Evolutionary conservation across 92 coral and sea anemone genomes (phyloP).

Genomic region (Epizoanthus ramosus): DNA sequence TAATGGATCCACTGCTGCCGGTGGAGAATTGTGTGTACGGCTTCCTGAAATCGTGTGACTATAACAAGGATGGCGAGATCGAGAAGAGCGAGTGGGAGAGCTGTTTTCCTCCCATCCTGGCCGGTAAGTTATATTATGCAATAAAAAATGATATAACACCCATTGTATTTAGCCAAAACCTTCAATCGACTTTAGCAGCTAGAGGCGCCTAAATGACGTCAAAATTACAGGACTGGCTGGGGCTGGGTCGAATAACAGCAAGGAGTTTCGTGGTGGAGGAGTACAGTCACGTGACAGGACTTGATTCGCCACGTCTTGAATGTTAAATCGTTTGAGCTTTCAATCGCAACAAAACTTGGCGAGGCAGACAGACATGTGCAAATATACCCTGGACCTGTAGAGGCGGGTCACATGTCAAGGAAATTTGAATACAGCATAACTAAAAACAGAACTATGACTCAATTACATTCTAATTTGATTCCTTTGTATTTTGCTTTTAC

Average conservation of each 20-base stretch:
- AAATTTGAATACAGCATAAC: background rate
- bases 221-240: too few relatives aligned
- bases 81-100: constrained; percentile 70
- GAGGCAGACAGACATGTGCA: too few relatives aligned
- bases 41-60: constrained; percentile 75
- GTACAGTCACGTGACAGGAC: too few relatives aligned
- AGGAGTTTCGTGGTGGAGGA: too few relatives aligned
- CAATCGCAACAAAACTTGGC: too few relatives aligned
- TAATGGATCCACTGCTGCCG: constrained; percentile 60
- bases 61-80: constrained; percentile 65
- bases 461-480: background rate
- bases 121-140: constrained; percentile 32
- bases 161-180: background rate
- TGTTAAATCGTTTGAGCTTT: too few relatives aligned
- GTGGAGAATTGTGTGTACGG: constrained; percentile 76
- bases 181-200: background rate
- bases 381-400: too few relatives aligned
- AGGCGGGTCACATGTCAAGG: too few relatives aligned
- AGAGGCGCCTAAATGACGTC: too few relatives aligned
- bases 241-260: too few relatives aligned
- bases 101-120: constrained; percentile 70
- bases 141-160: background rate
- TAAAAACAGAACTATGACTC: background rate
- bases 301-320: too few relatives aligned
- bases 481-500: background rate